Base-by-base conservation (phyloP, 2,888 invertebrate species). In the Diplazon laetatorius region DNA sequence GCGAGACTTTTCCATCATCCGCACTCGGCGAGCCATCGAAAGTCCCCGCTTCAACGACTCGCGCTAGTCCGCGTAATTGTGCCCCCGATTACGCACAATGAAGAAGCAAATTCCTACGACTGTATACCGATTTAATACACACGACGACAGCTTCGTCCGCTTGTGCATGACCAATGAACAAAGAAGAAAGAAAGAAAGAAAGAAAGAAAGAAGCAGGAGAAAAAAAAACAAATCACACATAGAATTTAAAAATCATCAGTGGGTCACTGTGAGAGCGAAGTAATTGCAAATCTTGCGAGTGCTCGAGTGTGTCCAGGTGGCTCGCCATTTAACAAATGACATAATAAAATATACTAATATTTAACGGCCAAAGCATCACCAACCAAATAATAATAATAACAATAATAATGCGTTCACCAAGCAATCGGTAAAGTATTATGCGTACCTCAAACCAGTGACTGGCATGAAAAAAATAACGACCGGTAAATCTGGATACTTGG, bases 271-370 rank as follows among this genome's bases (percentile, higher is more conserved):
- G 59, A 46, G 46, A 37, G 22, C 14, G 10, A 37, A 35, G 82
- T 85, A 84, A 88, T 89, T 88, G 86, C 85, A 82, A 89, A 88
- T 89, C 87, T 86, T 84, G n/a, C 83, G 81, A 66, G 83, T 42
- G 80, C 70, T 87, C 85, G 84, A 88, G 89, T 85, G 87, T 82
- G n/a, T n/a, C 89, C 89, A 89, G 89, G 89, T 89, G 89, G 37
- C 84, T 75, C 72, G 42, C 35, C 12, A n/a, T 22, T 22, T 44
- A 30, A 35, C 30, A 25, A 62, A 57, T 60, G 35, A 44, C 46
- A 55, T 50, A 73, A 78, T 66, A 68, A 71, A 39, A n/a, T n/a
- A n/a, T n/a, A n/a, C n/a, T n/a, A n/a, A n/a, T n/a, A n/a, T n/a
- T n/a, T n/a, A n/a, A n/a, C n/a, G n/a, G n/a, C n/a, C n/a, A n/a